Evolutionary conservation across 2,113 vertebrate species (phyloP).

Genomic region (Clinocottus analis): DNA sequence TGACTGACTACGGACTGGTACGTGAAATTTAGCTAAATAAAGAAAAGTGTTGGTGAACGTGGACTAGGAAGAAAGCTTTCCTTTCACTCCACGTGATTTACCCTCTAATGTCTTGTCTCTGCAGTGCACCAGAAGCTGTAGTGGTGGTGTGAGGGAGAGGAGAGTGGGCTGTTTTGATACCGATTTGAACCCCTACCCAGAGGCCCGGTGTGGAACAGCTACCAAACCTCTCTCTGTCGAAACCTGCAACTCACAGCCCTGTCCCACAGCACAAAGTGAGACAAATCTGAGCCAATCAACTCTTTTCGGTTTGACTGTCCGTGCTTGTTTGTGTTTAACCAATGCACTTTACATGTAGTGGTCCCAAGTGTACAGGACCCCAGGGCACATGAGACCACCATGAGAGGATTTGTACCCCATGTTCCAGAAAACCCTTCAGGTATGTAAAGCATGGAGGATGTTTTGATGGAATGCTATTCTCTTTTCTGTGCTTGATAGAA

Average conservation of each 20-base stretch:
- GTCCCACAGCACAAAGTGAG: constrained; percentile 87
- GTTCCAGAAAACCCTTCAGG: constrained; percentile 65
- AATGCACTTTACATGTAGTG: constrained; percentile 66
- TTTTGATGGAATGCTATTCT: constrained; percentile 1
- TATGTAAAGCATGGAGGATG: constrained; percentile 21
- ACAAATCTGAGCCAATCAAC: not conserved
- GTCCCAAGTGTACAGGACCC: constrained; percentile 87
- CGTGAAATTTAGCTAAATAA: not conserved
- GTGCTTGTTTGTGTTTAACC: not conserved
- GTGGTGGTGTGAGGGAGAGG: constrained; percentile 85
- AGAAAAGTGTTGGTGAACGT: not conserved
- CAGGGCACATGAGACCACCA: constrained; percentile 69
- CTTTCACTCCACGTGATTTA: not conserved
- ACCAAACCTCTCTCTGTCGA: constrained; percentile 83
- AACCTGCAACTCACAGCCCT: constrained; percentile 88
- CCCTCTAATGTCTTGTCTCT: not conserved
- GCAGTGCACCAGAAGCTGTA: constrained; percentile 92
- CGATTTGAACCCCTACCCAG: constrained; percentile 80
- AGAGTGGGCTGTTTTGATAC: constrained; percentile 86
- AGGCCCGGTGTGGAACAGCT: constrained; percentile 79
- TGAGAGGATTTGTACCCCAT: constrained; percentile 75
- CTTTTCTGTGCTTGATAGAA: not conserved
- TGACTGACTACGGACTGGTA: constrained; percentile 76
- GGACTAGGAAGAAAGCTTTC: not conserved
- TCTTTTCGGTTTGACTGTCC: not conserved